Evolutionary conservation across 2,888 invertebrate genomes (phyloP).

Genomic region (Branchellion lobata): DNA sequence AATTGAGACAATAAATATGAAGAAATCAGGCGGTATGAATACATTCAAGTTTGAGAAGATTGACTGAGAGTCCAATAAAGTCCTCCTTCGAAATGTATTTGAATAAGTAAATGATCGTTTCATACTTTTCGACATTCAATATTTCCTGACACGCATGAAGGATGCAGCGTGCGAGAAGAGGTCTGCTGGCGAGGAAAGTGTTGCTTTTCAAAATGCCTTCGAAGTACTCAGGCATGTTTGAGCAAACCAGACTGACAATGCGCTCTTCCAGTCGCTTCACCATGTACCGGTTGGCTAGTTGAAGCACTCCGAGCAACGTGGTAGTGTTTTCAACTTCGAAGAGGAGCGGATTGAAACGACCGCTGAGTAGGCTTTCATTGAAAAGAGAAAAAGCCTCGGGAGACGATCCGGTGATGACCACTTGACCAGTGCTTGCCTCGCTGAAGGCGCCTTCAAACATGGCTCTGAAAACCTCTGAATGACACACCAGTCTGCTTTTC

Average conservation of each 20-base stretch:
- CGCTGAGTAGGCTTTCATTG: neutral
- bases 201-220: neutral
- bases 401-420: neutral
- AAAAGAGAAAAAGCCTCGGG: neutral
- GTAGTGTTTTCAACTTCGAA: neutral
- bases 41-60: neutral
- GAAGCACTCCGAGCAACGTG: neutral
- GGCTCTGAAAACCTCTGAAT: conserved; percentile 6
- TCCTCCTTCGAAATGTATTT: conserved; percentile 6
- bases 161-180: neutral
- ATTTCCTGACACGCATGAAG: conserved; percentile 4
- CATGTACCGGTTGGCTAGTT: neutral
- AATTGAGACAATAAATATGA: too few relatives aligned
- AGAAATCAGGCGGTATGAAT: neutral
- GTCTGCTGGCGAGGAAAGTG: neutral
- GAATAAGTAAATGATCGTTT: neutral
- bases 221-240: neutral
- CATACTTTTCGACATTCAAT: neutral
- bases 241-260: neutral
- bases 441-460: conserved; percentile 4
- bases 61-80: neutral
- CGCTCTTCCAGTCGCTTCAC: conserved; percentile 6
- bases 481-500: neutral
- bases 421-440: neutral
- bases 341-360: neutral